phyloP scores from a whole-genome alignment of 2,797 vertebrate species.

The Gephyroberyx darwinii region DNA sequence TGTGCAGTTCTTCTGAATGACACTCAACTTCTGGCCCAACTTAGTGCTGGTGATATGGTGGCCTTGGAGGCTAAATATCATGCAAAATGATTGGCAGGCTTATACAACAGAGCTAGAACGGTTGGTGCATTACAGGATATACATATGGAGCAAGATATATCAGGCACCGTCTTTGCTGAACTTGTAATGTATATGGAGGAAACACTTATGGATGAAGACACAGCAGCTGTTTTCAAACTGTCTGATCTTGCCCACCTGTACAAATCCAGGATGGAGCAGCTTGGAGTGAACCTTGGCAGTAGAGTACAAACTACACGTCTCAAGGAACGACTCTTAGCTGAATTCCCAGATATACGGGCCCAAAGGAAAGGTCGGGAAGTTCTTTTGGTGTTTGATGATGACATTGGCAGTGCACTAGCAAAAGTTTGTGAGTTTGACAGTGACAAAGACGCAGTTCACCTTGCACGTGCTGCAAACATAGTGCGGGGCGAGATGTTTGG shows the following conservation, averaged over 20 bases:
- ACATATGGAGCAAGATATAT: neutral
- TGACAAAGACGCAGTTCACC: neutral
- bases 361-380: neutral
- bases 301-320: neutral
- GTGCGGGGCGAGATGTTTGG: conserved; percentile 4
- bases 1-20: no score
- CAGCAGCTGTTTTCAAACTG: neutral
- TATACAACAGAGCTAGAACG: no score
- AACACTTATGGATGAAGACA: neutral
- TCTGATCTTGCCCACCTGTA: neutral
- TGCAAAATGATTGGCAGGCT: no score
- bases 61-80: no score
- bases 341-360: neutral
- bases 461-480: neutral
- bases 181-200: neutral
- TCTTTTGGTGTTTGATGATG: neutral
- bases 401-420: neutral
- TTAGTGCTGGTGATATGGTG: no score
- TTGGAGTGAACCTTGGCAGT: neutral
- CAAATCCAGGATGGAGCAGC: neutral
- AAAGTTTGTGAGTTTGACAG: conserved; percentile 1
- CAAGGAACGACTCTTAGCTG: neutral
- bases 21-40: no score
- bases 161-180: neutral
- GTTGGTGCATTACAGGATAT: no score